Conservation (phyloP, 2,888 invertebrate genomes). For the Apantesis nais region DNA sequence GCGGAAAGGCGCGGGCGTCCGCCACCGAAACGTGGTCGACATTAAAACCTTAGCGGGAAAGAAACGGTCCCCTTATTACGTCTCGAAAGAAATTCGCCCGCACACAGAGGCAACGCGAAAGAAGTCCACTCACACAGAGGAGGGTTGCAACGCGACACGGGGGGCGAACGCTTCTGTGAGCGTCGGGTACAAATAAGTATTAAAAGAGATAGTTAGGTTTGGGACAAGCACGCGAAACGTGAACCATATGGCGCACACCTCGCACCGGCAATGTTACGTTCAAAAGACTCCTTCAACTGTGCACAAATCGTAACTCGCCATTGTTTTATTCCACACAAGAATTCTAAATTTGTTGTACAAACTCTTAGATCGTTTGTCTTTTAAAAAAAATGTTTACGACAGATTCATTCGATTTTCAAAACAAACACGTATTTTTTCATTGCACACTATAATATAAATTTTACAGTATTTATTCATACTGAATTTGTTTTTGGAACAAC, state of each 20-base stretch:
- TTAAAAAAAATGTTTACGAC: constrained; percentile 5
- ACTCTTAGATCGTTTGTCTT: constrained; percentile 2
- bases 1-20: constrained; percentile 82
- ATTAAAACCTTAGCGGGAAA: constrained; percentile 86
- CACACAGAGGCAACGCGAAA: constrained; percentile 79
- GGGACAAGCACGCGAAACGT: constrained; percentile 69
- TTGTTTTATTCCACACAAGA: constrained; percentile 26
- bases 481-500: neutral
- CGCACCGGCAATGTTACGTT: constrained; percentile 49
- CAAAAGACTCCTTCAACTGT: constrained; percentile 39
- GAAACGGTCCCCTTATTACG: constrained; percentile 86
- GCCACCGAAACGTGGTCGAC: constrained; percentile 85
- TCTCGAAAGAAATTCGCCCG: constrained; percentile 85
- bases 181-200: constrained; percentile 79
- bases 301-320: constrained; percentile 22
- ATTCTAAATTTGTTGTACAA: constrained; percentile 10
- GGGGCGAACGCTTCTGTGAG: constrained; percentile 74
- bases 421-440: neutral
- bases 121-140: constrained; percentile 80
- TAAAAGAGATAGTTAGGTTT: constrained; percentile 84
- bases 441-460: neutral
- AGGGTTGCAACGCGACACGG: constrained; percentile 67
- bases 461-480: neutral
- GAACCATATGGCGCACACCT: constrained; percentile 62
- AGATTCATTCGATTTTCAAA: neutral